phyloP scores from a whole-genome alignment of 2,888 invertebrate genomes.

The Marronus borbonicus region DNA sequence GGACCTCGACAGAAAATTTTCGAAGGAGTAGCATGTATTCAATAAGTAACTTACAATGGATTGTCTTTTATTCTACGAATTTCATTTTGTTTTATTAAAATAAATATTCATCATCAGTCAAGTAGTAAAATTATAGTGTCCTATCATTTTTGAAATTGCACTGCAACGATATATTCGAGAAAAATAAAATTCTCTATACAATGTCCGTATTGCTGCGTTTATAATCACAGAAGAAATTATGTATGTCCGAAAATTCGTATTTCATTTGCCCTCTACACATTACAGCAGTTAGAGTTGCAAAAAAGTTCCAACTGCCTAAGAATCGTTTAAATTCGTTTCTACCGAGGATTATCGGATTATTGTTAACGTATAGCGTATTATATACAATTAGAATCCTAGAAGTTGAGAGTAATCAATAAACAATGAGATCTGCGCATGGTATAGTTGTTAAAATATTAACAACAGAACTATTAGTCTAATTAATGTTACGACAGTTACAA shows the following conservation, averaged over 20 bases:
- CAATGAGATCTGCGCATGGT: too few species aligned
- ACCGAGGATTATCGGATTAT: too few species aligned
- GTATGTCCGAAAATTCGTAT: neutral
- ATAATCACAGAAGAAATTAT: constrained; percentile 37
- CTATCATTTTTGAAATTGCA: constrained; percentile 42
- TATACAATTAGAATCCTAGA: too few species aligned
- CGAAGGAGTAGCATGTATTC: constrained; percentile 43
- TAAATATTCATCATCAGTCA: constrained; percentile 16
- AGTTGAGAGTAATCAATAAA: too few species aligned
- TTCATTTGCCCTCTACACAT: neutral
- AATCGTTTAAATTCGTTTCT: too few species aligned
- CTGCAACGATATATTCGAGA: constrained; percentile 5
- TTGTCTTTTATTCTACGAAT: constrained; percentile 45
- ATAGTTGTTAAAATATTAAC: too few species aligned
- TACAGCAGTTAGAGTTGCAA: too few species aligned
- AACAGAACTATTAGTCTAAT: too few species aligned
- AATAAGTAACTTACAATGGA: constrained; percentile 52
- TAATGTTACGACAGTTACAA: too few species aligned
- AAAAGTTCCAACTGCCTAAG: too few species aligned
- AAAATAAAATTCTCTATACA: constrained; percentile 13
- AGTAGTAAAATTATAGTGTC: constrained; percentile 47
- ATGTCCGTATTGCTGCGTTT: constrained; percentile 26
- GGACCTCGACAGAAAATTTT: constrained; percentile 39
- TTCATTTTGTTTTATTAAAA: neutral
- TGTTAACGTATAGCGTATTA: too few species aligned